Base-by-base conservation (phyloP, 1,140 invertebrate species). In the Thalassaphorura encarpata region DNA sequence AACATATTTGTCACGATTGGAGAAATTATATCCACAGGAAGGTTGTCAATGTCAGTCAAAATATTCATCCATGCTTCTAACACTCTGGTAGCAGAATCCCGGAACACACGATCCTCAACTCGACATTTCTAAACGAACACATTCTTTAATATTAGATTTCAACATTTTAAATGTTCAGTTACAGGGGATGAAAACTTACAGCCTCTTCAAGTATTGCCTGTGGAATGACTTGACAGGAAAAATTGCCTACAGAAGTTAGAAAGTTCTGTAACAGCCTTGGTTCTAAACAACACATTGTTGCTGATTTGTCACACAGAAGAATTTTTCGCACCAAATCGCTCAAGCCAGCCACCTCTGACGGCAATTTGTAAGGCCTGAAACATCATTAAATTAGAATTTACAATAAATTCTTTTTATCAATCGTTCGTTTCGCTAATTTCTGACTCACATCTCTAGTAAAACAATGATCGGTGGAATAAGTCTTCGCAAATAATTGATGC, bases 61-160 rank as follows among this genome's bases (percentile, higher is more conserved):
- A 87, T 72, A 28, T 76, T 75, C 41, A 81, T 75, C 89, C 89
- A 93, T 0, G 82, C 80, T 67, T 84, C 81, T n/a, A 92, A 72
- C 66, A 89, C 82, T 58, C 80, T 80, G 61, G 88, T 86, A 65
- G 89, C 80, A 1, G 85, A 83, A 69, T 90, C 87, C 70, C 79
- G 80, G 70, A 82, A 86, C 54, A 83, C 70, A 52, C 75, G 76
- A 64, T 85, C 82, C 57, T 84, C 83, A 53, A 76, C 52, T 19
- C 24, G 41, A 26, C 26, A 43, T 39, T 58, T 53, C 61, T 63
- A 42, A 16, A 29, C 23, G 52, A 54, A 54, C 26, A 19, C 50
- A n/a, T n/a, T n/a, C n/a, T n/a, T n/a, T n/a, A n/a, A n/a, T n/a
- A n/a, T n/a, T n/a, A n/a, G n/a, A n/a, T n/a, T n/a, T n/a, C n/a